A percentile compares a stretch with the other conserved stretches of the same genome.
phyloP scores from a whole-genome alignment of 2,113 vertebrate genomes.

The Phyllostomus discolor region DNA sequence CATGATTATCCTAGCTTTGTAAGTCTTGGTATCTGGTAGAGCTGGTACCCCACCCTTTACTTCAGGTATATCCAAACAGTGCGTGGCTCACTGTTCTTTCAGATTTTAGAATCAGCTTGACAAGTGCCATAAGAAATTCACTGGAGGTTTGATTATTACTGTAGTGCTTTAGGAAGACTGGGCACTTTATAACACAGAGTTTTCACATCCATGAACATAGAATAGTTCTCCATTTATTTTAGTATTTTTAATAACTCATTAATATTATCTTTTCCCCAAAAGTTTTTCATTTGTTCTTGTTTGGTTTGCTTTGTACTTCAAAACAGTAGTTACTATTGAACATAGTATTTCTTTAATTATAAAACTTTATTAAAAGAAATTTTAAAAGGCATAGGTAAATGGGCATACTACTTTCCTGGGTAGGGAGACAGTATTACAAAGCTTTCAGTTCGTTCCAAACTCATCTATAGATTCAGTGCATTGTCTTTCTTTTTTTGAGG shows the following conservation, averaged over 20 bases:
- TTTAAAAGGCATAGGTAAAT: background rate
- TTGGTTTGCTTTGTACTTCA: background rate
- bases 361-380: background rate
- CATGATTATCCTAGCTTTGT: background rate
- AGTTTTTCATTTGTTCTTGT: background rate
- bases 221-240: background rate
- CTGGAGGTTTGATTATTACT: background rate
- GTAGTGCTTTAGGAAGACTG: background rate
- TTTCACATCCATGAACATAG: background rate
- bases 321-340: background rate
- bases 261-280: background rate
- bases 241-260: background rate
- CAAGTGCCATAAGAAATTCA: background rate
- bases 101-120: background rate
- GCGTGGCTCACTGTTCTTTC: background rate
- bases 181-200: background rate
- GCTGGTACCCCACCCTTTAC: background rate
- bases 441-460: background rate
- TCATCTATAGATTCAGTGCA: background rate
- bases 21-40: background rate
- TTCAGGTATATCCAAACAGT: background rate
- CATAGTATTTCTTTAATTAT: background rate
- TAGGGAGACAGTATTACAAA: background rate
- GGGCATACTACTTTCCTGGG: background rate
- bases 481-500: background rate